Evolutionary conservation across 2,113 vertebrate genomes (phyloP).

Genomic region (Empidonax alnorum): DNA sequence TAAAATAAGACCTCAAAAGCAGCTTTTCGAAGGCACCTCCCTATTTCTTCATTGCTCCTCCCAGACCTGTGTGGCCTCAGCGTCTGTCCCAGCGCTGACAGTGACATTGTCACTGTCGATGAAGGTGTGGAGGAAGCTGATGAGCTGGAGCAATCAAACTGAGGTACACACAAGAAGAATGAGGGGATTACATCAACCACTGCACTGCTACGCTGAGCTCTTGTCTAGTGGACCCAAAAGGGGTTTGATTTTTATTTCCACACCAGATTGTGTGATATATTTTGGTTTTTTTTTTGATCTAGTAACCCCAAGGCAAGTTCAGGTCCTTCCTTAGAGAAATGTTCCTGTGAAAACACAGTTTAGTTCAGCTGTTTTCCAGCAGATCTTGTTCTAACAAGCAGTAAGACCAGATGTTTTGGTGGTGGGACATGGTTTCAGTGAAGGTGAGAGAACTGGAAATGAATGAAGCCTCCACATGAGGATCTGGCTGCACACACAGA

Average conservation of each 20-base stretch:
- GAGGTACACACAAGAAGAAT: neutral
- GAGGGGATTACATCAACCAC: neutral
- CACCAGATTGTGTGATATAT: neutral
- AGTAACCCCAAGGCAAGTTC: neutral
- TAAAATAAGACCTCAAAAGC: neutral
- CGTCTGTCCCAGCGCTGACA: neutral
- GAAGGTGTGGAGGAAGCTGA: neutral
- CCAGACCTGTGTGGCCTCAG: too few relatives aligned
- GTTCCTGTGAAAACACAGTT: neutral
- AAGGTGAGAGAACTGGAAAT: neutral
- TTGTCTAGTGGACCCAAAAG: neutral
- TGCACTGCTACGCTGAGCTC: neutral
- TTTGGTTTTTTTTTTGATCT: neutral
- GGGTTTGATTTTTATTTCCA: neutral
- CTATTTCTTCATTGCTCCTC: neutral
- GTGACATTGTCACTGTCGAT: neutral
- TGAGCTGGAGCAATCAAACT: neutral
- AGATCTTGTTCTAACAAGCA: neutral
- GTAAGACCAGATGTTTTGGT: neutral
- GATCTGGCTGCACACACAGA: neutral
- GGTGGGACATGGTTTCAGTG: neutral
- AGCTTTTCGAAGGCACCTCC: neutral
- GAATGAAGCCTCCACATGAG: neutral
- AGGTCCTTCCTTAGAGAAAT: neutral
- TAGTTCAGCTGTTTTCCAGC: neutral